Conservation (phyloP, 2,797 vertebrate species). For the Characodon lateralis region DNA sequence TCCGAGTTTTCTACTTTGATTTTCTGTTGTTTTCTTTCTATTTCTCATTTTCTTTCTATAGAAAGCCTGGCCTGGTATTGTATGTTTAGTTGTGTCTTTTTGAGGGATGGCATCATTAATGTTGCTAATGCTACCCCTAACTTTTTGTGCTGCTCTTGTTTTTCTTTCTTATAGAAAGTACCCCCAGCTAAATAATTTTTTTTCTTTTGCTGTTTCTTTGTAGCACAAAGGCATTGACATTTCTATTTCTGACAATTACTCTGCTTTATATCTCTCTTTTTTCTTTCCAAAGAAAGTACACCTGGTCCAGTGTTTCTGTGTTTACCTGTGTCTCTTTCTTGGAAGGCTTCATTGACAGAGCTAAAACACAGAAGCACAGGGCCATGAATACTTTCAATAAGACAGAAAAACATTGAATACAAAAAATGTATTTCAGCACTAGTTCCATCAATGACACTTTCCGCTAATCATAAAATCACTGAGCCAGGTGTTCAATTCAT, state of each 20-base stretch:
- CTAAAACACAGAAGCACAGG: not conserved
- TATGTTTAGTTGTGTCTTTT: not conserved
- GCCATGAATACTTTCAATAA: too few species aligned
- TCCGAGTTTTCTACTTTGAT: not conserved
- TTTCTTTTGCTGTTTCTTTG: not conserved
- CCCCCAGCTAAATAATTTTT: not conserved
- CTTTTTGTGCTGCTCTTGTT: not conserved
- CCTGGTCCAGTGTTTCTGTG: not conserved
- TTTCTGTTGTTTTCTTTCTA: not conserved
- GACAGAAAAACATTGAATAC: too few species aligned
- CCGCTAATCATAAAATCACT: too few species aligned
- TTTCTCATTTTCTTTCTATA: not conserved
- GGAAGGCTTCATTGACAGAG: not conserved
- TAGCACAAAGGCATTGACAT: not conserved
- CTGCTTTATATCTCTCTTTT: not conserved
- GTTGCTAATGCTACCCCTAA: not conserved
- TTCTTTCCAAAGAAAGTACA: not conserved
- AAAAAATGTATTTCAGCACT: too few species aligned
- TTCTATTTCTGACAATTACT: not conserved
- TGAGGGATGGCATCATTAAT: not conserved
- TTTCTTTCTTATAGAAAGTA: not conserved
- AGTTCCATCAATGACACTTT: too few species aligned
- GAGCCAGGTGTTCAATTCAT: too few species aligned
- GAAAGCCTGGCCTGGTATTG: not conserved
- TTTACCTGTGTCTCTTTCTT: not conserved